Percentiles rank a stretch among this genome's conserved stretches.
Evolutionary conservation across 2,113 vertebrate species (phyloP).

Genomic region (Neolamprologus cancellatus): DNA sequence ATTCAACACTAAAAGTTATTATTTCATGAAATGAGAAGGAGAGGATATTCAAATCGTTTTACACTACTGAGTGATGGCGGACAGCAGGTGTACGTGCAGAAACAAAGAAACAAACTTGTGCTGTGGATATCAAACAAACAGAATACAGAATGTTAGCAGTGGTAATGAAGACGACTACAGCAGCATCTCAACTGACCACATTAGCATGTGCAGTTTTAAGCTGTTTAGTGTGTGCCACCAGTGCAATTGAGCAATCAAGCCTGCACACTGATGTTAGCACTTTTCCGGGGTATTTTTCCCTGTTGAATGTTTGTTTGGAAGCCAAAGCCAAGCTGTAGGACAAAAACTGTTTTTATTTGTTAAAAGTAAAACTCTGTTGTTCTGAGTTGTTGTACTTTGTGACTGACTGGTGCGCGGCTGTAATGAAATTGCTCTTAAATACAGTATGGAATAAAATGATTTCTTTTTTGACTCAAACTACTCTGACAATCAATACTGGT

Average conservation of each 20-base stretch:
- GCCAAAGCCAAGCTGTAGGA: background rate
- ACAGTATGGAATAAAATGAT: background rate
- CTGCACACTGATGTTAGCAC: background rate
- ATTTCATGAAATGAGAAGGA: background rate
- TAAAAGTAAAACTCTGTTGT: background rate
- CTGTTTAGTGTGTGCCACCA: background rate
- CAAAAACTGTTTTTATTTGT: background rate
- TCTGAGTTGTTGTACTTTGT: background rate
- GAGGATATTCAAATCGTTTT: background rate
- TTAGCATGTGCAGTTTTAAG: background rate
- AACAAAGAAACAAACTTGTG: background rate
- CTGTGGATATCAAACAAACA: background rate
- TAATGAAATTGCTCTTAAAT: background rate
- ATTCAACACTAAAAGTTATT: background rate
- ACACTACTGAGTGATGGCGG: background rate
- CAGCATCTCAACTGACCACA: background rate
- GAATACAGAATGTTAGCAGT: background rate
- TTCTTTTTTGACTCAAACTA: background rate
- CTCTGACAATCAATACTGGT: background rate
- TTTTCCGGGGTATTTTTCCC: background rate
- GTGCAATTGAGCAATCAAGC: background rate
- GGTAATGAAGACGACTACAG: background rate
- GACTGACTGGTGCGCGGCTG: background rate
- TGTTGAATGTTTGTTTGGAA: background rate
- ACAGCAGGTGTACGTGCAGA: background rate